These are phyloP conservation scores for Chaetodon auriga DNA, from an alignment of 2,113 vertebrate species.

Conservation along the genomic window DNA sequence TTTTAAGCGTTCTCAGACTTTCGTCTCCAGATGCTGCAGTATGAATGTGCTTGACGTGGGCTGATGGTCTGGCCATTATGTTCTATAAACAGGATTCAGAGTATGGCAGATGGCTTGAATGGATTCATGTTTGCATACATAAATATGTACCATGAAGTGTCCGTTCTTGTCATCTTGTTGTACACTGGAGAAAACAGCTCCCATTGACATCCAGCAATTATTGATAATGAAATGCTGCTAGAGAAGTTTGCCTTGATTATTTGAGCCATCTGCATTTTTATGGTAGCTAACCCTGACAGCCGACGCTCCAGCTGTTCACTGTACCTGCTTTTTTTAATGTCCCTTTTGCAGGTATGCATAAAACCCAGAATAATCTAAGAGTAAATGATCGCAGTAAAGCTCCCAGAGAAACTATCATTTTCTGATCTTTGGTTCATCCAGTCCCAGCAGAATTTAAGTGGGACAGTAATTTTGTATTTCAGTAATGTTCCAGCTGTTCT, in stretches of 20 bases:
- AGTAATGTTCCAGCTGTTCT: not conserved
- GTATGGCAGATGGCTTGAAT: constrained; percentile 34
- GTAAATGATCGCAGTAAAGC: not conserved
- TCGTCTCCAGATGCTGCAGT: constrained; percentile 2
- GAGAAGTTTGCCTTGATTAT: not conserved
- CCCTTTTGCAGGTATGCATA: not conserved
- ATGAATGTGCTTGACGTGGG: constrained; percentile 12
- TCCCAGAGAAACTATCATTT: not conserved
- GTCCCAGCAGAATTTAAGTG: not conserved
- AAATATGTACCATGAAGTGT: constrained; percentile 3
- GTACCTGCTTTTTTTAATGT: not conserved
- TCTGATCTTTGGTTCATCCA: not conserved
- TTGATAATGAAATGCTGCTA: not conserved
- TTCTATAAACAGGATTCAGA: constrained; percentile 5
- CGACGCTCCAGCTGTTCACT: constrained; percentile 1
- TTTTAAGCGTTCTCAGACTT: not conserved
- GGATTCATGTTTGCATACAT: constrained; percentile 20
- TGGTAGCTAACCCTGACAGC: not conserved
- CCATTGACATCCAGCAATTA: not conserved
- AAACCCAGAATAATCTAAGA: not conserved
- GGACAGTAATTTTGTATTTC: not conserved
- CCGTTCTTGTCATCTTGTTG: constrained; percentile 7
- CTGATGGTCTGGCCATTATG: constrained; percentile 3
- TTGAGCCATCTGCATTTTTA: not conserved
- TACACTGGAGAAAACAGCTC: not conserved